Evolutionary conservation across 2,888 invertebrate species (phyloP).

Genomic region (Euzophera pinguis): DNA sequence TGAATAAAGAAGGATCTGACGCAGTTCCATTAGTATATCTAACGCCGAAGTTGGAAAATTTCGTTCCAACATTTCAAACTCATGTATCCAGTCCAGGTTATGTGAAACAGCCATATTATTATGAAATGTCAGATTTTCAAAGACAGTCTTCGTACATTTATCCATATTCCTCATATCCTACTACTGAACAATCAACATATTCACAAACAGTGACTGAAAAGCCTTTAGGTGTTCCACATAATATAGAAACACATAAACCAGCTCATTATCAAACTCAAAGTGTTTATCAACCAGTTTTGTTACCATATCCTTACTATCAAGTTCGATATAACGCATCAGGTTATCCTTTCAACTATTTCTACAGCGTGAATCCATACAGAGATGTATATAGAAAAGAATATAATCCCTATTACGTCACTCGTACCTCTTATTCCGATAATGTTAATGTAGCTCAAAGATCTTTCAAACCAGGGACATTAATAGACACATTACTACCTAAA

Average conservation of each 20-base stretch:
- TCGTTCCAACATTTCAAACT: not conserved
- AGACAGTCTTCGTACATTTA: slow-evolving; percentile 45
- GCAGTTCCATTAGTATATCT: slow-evolving; percentile 18
- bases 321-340: slow-evolving; percentile 37
- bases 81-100: slow-evolving; percentile 33
- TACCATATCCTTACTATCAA: slow-evolving; percentile 52
- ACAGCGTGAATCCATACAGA: slow-evolving; percentile 17
- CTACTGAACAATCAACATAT: not conserved
- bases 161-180: slow-evolving; percentile 15
- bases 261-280: slow-evolving; percentile 23
- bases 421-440: not conserved
- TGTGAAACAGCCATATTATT: slow-evolving; percentile 48
- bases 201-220: not conserved
- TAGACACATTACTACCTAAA: slow-evolving; percentile 14
- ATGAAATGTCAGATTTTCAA: slow-evolving; percentile 49
- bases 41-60: slow-evolving; percentile 9
- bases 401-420: not conserved
- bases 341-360: slow-evolving; percentile 26
- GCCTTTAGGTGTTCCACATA: not conserved
- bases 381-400: not conserved
- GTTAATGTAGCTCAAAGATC: not conserved
- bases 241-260: slow-evolving; percentile 4
- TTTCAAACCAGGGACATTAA: slow-evolving; percentile 3
- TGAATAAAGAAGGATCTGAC: slow-evolving; percentile 29
- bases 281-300: slow-evolving; percentile 31